Evolutionary conservation across 2,113 vertebrate genomes (phyloP).

Genomic region (rat (Rattus norvegicus)): GRCr8 NC_086020.1:139016001-139016500

Average conservation of each 20-base stretch:
- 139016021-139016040: background rate
- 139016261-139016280: background rate
- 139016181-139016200: background rate
- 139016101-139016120: background rate
- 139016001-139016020: accelerated
- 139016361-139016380: background rate
- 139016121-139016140: background rate
- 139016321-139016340: background rate
- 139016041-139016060: slow-evolving; percentile 6
- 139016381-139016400: background rate
- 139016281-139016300: background rate
- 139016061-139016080: background rate
- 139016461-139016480: background rate
- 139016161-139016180: background rate
- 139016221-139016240: background rate
- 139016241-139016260: background rate
- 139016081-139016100: background rate
- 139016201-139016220: background rate
- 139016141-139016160: background rate
- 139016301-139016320: background rate
- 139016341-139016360: background rate
- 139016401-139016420: background rate
- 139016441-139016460: background rate
- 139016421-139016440: background rate
- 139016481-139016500: background rate